Evolutionary conservation across 2,797 vertebrate genomes (phyloP).

Genomic region (Onychomys torridus): DNA sequence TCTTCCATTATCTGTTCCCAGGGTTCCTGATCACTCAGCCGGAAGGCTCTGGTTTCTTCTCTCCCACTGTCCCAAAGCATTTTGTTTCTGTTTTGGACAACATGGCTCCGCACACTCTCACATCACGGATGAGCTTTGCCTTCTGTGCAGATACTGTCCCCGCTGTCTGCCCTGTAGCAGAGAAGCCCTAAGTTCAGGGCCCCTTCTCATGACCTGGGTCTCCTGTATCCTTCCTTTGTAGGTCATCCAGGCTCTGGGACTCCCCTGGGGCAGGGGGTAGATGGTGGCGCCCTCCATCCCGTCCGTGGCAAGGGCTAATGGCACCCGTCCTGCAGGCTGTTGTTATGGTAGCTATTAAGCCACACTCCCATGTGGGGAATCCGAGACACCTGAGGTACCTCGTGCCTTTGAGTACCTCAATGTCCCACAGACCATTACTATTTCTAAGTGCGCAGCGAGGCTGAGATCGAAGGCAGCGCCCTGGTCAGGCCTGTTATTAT

Average conservation of each 20-base stretch:
- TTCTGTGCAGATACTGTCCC: no score
- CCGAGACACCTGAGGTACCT: not conserved
- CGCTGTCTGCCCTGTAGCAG: not conserved
- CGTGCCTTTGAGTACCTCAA: not conserved
- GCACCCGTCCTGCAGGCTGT: not conserved
- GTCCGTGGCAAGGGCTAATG: not conserved
- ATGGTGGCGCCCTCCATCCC: not conserved
- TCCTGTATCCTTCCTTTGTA: not conserved
- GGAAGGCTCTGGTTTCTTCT: not conserved
- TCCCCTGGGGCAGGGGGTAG: not conserved
- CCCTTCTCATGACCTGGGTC: not conserved
- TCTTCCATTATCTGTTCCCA: not conserved
- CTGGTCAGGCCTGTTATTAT: not conserved
- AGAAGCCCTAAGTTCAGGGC: not conserved
- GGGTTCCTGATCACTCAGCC: not conserved
- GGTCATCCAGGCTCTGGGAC: not conserved
- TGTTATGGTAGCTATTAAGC: not conserved
- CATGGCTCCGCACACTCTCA: not conserved
- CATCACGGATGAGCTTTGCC: not conserved
- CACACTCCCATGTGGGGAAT: not conserved
- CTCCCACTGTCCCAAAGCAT: no score
- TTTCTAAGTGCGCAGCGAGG: not conserved
- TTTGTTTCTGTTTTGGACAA: not conserved
- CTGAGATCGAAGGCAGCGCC: not conserved
- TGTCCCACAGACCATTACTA: not conserved